Base-by-base conservation (phyloP, 2,888 invertebrate species). In the Nycteola revayana region DNA sequence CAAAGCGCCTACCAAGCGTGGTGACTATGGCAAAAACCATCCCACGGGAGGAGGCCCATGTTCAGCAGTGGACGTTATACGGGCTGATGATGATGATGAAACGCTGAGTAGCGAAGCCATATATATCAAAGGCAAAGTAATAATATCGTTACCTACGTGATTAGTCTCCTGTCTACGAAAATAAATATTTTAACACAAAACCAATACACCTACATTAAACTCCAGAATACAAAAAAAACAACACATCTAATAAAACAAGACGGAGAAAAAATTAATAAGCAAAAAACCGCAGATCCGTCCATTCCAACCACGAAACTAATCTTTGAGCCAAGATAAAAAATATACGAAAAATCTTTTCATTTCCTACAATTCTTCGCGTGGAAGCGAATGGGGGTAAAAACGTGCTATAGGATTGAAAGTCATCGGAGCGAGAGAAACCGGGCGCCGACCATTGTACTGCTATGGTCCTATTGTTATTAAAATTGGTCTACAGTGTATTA, bases 261-360 rank as follows among this genome's bases (percentile, higher is more conserved):
- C 32, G 37, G 39, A 51, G 20, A n/a, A 8, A 42, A 18, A 18
- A 40, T 48, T 42, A 49, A 44, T 38, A 43, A 54, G 29, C 26
- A 42, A 42, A 46, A 38, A 38, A 29, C 36, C 29, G 22, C 41
- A 36, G 27, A 45, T 47, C 44, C n/a, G n/a, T n/a, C n/a, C n/a
- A n/a, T 39, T 39, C 42, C 32, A 32, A 37, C 37, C 45, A 26
- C 47, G 36, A 43, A 63, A 63, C 64, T 67, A 71, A 71, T 72
- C 59, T 56, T 42, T 47, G 56, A 21, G 51, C 48, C 53, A 53
- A 49, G 59, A 70, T n/a, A 74, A 72, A 76, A 75, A 72, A 70
- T 59, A 55, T 53, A 60, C 58, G 63, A 68, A 69, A 66, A 70
- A 73, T 77, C 77, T 77, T 79, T 79, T 82, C 81, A 82, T 82